A percentile compares a stretch with the other conserved stretches of the same genome.
Conservation (phyloP, 2,888 invertebrate genomes). For the Leptopilina myrica region DNA sequence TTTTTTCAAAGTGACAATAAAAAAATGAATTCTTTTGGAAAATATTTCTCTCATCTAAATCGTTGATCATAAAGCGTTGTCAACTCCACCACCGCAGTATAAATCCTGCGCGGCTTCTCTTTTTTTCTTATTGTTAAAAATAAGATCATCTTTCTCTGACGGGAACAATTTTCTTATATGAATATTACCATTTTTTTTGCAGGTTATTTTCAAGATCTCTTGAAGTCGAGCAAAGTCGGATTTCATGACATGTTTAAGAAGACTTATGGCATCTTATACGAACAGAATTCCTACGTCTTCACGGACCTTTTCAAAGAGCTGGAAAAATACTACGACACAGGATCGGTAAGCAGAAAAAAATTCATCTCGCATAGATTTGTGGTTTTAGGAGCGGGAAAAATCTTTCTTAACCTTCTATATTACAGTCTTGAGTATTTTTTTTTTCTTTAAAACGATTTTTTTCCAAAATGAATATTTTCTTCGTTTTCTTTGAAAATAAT, state of each 20-base stretch:
- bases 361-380: background rate
- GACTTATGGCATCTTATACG: conserved; percentile 96
- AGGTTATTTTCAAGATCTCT: conserved; percentile 93
- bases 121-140: background rate
- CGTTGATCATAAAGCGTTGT: no score
- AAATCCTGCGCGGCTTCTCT: no score
- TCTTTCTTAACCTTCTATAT: no score
- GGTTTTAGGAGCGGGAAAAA: background rate
- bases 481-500: no score
- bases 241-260: conserved; percentile 97
- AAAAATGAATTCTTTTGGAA: no score
- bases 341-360: conserved; percentile 74
- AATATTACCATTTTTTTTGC: conserved; percentile 71
- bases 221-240: conserved; percentile 89
- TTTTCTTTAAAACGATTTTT: no score
- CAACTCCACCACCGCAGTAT: no score
- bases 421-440: no score
- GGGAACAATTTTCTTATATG: conserved; percentile 42
- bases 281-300: conserved; percentile 95
- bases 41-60: no score
- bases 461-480: no score
- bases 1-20: no score
- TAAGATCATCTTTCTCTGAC: conserved; percentile 2
- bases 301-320: conserved; percentile 93
- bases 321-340: conserved; percentile 91